These are phyloP conservation scores for Dromas ardeola DNA, from an alignment of 2,113 vertebrate species.

Conservation along the genomic window DNA sequence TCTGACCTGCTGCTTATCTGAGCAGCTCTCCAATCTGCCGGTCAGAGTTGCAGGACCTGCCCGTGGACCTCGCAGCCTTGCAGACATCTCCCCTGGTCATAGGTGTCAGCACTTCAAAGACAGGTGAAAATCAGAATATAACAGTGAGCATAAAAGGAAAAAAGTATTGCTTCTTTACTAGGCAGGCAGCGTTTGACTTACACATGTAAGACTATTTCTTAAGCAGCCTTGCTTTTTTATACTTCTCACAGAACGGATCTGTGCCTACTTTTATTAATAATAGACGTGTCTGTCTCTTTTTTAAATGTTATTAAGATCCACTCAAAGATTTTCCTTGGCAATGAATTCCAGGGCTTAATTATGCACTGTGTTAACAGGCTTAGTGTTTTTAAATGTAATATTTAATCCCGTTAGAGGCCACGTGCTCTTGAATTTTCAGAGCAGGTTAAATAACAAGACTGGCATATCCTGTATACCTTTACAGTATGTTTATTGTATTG, in stretches of 20 bases:
- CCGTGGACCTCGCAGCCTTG: not conserved
- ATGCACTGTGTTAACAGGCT: not conserved
- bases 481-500: no score
- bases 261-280: conserved; percentile 8
- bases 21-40: not conserved
- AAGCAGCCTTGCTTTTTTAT: not conserved
- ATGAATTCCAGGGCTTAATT: conserved; percentile 5
- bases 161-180: not conserved
- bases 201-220: not conserved
- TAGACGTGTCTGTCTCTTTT: not conserved
- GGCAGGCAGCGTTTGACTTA: not conserved
- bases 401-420: not conserved
- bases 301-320: conserved; percentile 13
- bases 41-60: not conserved
- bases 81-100: not conserved
- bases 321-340: conserved; percentile 35
- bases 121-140: not conserved
- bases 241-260: not conserved
- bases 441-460: not conserved
- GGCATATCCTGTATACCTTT: accelerated
- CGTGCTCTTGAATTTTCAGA: not conserved
- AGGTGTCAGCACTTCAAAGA: not conserved
- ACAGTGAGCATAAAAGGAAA: not conserved
- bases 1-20: not conserved
- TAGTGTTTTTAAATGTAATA: conserved; percentile 1